phyloP scores from a whole-genome alignment of 2,797 vertebrate genomes.

The Karalla daura region DNA sequence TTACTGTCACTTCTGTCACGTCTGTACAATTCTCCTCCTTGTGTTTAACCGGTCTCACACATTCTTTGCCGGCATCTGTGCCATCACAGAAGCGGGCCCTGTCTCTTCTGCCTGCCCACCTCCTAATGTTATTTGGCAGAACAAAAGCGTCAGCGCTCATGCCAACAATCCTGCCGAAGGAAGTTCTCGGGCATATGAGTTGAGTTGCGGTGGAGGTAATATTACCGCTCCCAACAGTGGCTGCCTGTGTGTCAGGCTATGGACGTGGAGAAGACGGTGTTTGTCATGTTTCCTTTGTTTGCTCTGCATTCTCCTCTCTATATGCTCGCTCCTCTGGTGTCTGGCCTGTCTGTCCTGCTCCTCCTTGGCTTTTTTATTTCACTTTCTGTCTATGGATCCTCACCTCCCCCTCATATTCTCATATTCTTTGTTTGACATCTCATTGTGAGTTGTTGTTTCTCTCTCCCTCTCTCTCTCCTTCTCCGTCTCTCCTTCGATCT shows the following conservation, averaged over 20 bases:
- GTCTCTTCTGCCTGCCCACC: constrained; percentile 77
- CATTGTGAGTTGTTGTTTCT: constrained; percentile 74
- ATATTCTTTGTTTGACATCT: constrained; percentile 80
- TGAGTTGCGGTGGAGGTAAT: constrained; percentile 77
- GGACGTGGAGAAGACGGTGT: constrained; percentile 69
- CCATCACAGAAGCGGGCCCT: constrained; percentile 73
- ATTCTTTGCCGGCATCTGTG: constrained; percentile 62
- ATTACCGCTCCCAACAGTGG: constrained; percentile 69
- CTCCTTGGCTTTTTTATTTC: constrained; percentile 75
- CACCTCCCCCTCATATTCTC: constrained; percentile 76
- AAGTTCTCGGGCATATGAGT: constrained; percentile 74
- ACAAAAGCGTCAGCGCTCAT: constrained; percentile 72
- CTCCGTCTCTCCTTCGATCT: constrained; percentile 44
- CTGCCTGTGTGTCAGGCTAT: constrained; percentile 73
- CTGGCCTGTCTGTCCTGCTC: constrained; percentile 77
- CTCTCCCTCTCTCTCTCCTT: constrained; percentile 18
- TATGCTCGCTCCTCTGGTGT: constrained; percentile 71
- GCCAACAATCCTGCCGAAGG: constrained; percentile 72
- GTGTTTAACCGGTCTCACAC: constrained; percentile 69
- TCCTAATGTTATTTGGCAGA: constrained; percentile 83
- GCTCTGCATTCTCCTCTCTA: constrained; percentile 66
- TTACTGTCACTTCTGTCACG: constrained; percentile 63
- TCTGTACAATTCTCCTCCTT: constrained; percentile 55
- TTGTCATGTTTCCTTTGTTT: constrained; percentile 81
- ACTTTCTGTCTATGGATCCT: constrained; percentile 76